Base-by-base conservation (phyloP, 2,113 vertebrate genomes). In the Piprites chloris region DNA sequence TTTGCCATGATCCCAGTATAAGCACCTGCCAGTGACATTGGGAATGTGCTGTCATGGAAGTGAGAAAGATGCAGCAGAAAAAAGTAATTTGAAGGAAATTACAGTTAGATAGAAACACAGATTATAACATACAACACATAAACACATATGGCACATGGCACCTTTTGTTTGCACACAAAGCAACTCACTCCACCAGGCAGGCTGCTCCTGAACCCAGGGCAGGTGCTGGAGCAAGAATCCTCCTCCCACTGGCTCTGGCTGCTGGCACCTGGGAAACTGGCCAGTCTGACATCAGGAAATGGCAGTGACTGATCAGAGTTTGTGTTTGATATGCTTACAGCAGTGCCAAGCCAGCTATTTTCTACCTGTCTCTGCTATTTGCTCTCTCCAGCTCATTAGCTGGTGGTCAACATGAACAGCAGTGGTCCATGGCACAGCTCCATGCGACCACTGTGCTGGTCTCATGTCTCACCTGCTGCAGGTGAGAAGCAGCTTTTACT, bases 121-220 rank as follows among this genome's bases (percentile, higher is more conserved):
- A 9, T 63, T 47, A 13, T 41, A 41, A 47, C 15, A 47, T 21
- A 55, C 2, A 55, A 6, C 9, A 11, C 14, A 62, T 24, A 50
- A 92, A 58, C 39, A 56, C 0, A 0, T 1, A 19, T 33, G 26
- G 44, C 4, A 46, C n/a, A 14, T 20, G 61, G 32, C 35, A 59
- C 17, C 0, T 0, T 24, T 12, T 35, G 4, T 33, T 37, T 33
- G 44, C 37, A 35, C 2, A 1, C 9, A n/a, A 14, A 49, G 33
- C 0, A 1, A 12, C 47, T 90, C 46, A 69, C 32, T 23, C 30
- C 39, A 33, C 21, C 1, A 0, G 0, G 1, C 39, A 1, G 1
- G 46, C 46, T 47, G 65, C 58, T 87, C 18, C 42, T 39, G 2
- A 1, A 22, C 28, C 28, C 50, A 22, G 19, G 7, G n/a, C 1